Base-by-base conservation (phyloP, 2,113 vertebrate genomes). In the Hucho hucho region DNA sequence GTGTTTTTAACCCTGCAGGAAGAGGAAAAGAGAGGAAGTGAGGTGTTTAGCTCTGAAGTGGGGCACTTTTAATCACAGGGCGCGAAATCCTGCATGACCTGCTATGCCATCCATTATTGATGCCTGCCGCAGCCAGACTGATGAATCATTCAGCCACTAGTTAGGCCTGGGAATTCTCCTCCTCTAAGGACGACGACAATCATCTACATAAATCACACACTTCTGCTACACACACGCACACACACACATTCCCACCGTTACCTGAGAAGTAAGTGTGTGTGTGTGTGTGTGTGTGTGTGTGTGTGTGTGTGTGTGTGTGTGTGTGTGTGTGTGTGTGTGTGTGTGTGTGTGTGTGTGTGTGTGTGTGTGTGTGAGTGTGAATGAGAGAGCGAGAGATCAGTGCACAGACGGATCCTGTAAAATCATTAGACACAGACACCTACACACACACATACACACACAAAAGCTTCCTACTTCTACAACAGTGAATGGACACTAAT, bases 91-190 rank as follows among this genome's bases (percentile, higher is more conserved):
- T 88, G 87, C 87, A 86, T 89, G 91, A 89, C 89, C 87, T 84
- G 86, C 84, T 91, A 89, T 87, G 87, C 87, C 89, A 91, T 92
- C 89, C 85, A 91, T 91, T 92, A 92, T 92, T 92, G 89, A 91
- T 91, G 91, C 86, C 87, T 92, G 88, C 89, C 85, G 87, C 77
- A 86, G 84, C 84, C 76, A 81, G 86, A 77, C 91, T 91, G 91
- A 91, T 92, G 89, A 92, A 91, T 92, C 89, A 92, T 92, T 92
- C 90, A 92, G 89, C 87, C 79, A 89, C 89, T 90, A 87, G 86
- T 92, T 86, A 89, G 87, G 87, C 85, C 88, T 88, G 89, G 87
- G 89, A 90, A 90, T 90, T 90, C 86, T 87, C 83, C 84, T 84
- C 77, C 85, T 88, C 80, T 83, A 84, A 49, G 69, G 76, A 88